Base-by-base conservation (phyloP, 2,113 vertebrate genomes). In the Melanostigma gelatinosum region DNA sequence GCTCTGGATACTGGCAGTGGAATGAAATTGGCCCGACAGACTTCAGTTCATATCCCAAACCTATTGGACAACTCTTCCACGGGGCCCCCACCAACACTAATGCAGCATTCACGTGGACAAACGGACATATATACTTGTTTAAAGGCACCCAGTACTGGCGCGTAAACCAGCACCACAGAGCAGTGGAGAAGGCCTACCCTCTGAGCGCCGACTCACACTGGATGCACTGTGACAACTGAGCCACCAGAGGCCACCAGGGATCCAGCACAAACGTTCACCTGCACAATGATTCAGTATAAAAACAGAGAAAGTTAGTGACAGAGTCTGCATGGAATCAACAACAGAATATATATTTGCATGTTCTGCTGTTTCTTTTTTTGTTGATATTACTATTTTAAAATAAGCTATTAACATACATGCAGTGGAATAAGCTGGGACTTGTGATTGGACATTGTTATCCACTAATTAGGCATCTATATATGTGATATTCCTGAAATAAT, bases 1-100 rank as follows among this genome's bases (percentile, higher is more conserved):
- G 92, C 29, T 92, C 89, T 34, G 88, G 83, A 6, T 96, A 96
- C 85, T 96, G 96, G 96, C 94, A 95, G 77, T 97, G 96, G 96
- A 95, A 97, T 16, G 96, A 97, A 89, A 75, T 95, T 65, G 87
- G 87, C 7, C 82, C 52, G 12, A 94, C 74, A 3, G 87, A 94
- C 70, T 92, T 96, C 80, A 83, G 80, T 4, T 80, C 77, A 6
- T 94, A 93, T 61, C 95, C 95, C 20, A 96, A 93, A 88, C 93
- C 94, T 12, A 91, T 90, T n/a, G 85, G 91, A 29, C 36, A 85
- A 4, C 87, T 97, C 44, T 95, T 96, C 77, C 77, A 85, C 0
- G 94, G 95, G 20, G 83, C 89, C 0, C 96, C 96, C 3, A 83
- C 92, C 42, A 79, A 75, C 3, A 86, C 82, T 0, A 94, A 96